Conservation (phyloP, 2,797 vertebrate species). For the Pitangus sulphuratus region DNA sequence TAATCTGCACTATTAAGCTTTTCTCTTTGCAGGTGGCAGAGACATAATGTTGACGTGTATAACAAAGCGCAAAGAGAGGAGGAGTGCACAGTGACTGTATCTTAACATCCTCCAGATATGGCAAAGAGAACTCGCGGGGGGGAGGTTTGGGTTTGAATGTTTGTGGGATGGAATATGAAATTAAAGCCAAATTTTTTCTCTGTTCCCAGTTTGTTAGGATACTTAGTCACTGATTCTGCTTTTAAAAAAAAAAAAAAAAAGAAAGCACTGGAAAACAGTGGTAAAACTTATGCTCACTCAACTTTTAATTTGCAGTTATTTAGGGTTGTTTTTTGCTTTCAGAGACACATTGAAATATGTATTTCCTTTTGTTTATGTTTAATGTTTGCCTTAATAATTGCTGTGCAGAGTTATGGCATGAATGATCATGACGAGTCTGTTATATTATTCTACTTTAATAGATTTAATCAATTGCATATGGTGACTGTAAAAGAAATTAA, state of each 20-base stretch:
- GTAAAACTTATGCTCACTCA: not conserved
- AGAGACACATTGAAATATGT: not conserved
- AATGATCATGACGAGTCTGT: not conserved
- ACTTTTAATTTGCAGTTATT: not conserved
- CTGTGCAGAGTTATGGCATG: not conserved
- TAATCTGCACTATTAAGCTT: conserved; percentile 29
- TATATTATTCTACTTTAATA: not conserved
- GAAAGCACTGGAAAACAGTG: not conserved
- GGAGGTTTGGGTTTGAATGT: not conserved
- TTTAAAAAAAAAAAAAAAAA: not conserved
- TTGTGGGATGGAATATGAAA: not conserved
- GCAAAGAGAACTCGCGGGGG: not conserved
- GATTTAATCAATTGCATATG: conserved; percentile 1
- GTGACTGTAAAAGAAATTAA: not conserved
- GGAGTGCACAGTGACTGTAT: not conserved
- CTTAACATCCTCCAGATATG: not conserved
- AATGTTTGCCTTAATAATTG: not conserved
- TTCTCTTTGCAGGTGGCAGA: conserved; percentile 36
- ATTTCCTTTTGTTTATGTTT: not conserved
- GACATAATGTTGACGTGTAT: not conserved
- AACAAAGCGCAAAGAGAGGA: not conserved
- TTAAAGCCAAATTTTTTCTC: not conserved
- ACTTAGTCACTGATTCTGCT: not conserved
- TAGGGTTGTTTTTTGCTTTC: not conserved
- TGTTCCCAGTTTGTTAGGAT: not conserved